Conservation (phyloP, 2,113 vertebrate genomes). For the Chaetodon trifascialis region DNA sequence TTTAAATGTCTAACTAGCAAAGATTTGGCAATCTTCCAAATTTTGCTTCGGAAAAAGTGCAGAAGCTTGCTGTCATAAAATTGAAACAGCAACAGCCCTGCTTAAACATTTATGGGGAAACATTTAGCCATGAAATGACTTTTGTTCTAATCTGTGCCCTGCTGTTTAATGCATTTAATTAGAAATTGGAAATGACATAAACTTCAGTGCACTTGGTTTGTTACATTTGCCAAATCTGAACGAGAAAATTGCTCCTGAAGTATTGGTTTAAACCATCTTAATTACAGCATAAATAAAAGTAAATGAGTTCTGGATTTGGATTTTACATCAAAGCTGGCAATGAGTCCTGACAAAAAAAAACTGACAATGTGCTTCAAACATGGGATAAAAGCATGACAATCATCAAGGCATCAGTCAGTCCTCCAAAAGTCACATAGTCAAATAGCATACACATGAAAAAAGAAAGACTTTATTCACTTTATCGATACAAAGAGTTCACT, state of each 20-base stretch:
- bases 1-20: conserved; percentile 13
- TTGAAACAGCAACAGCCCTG: conserved; percentile 18
- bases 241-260: conserved; percentile 35
- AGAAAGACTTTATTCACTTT: conserved; percentile 74
- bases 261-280: conserved; percentile 23
- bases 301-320: conserved; percentile 31
- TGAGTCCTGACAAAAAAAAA: conserved; percentile 24
- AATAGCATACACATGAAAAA: conserved; percentile 57
- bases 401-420: conserved; percentile 38
- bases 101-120: conserved; percentile 31
- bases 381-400: conserved; percentile 44
- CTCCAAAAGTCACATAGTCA: conserved; percentile 46
- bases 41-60: conserved; percentile 43
- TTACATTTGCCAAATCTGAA: conserved; percentile 34
- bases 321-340: conserved; percentile 21
- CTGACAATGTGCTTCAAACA: conserved; percentile 27
- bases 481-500: conserved; percentile 52
- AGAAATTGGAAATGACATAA: conserved; percentile 26
- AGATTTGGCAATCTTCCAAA: conserved; percentile 15
- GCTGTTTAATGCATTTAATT: conserved; percentile 39
- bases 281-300: conserved; percentile 35
- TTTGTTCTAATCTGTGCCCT: conserved; percentile 37
- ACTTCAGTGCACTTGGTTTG: background rate
- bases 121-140: conserved; percentile 32
- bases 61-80: conserved; percentile 33